Conservation (phyloP, 1,140 invertebrate species). For the Listronotus oregonensis region DNA sequence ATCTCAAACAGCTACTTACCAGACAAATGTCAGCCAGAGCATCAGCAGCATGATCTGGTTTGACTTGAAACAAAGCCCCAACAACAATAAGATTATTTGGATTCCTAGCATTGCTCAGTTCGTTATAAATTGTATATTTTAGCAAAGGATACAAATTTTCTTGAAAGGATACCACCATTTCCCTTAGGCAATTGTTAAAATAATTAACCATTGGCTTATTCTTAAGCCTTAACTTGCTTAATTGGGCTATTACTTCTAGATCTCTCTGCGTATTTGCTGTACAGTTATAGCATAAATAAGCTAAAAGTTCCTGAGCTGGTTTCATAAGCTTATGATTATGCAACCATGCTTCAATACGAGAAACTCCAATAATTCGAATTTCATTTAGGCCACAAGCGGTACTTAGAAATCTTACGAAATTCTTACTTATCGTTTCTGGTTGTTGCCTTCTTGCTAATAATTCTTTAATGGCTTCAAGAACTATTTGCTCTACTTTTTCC, state of each 20-base stretch:
- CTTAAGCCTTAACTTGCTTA: constrained; percentile 91
- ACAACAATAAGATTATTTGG: constrained; percentile 92
- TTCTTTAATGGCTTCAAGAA: constrained; percentile 86
- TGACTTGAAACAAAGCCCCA: constrained; percentile 82
- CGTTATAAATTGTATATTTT: constrained; percentile 93
- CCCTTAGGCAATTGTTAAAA: constrained; percentile 84
- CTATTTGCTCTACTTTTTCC: constrained; percentile 78
- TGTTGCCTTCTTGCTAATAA: constrained; percentile 83
- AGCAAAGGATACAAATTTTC: constrained; percentile 86
- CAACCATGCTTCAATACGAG: constrained; percentile 89
- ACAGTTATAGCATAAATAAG: constrained; percentile 90
- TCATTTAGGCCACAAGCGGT: constrained; percentile 85
- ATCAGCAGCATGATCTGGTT: constrained; percentile 75
- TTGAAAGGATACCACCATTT: constrained; percentile 75
- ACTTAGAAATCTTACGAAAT: constrained; percentile 84
- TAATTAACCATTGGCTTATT: constrained; percentile 90
- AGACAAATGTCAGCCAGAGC: constrained; percentile 80
- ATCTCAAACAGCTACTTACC: constrained; percentile 52
- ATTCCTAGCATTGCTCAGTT: constrained; percentile 88
- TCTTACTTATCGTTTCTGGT: constrained; percentile 84
- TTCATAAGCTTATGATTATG: constrained; percentile 93
- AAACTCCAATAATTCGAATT: constrained; percentile 80
- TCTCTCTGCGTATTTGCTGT: constrained; percentile 78
- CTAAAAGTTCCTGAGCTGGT: constrained; percentile 90
- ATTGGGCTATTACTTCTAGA: constrained; percentile 85